Evolutionary conservation across 2,888 invertebrate genomes (phyloP).

Genomic region (Magallana nippona): DNA sequence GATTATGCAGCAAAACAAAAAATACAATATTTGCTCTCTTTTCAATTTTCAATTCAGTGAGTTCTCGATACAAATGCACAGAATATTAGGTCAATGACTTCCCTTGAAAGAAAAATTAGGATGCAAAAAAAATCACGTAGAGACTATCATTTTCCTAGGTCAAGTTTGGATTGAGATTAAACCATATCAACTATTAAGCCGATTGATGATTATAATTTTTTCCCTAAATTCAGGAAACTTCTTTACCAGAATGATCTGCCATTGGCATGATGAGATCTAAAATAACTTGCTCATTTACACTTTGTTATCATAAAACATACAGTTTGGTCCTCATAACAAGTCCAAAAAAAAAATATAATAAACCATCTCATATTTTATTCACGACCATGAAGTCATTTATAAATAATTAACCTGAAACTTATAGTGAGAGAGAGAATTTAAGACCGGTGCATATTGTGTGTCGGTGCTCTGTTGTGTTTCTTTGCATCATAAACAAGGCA

Average conservation of each 20-base stretch:
- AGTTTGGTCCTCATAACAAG: not conserved
- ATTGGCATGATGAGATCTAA: not conserved
- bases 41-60: no score
- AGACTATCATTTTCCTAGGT: no score
- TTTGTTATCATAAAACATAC: constrained; percentile 4
- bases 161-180: no score
- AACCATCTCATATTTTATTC: constrained; percentile 15
- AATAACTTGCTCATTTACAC: constrained; percentile 1
- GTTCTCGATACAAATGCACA: no score
- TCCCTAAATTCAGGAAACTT: constrained; percentile 12
- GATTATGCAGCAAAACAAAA: no score
- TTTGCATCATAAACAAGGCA: constrained; percentile 13
- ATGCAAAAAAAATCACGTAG: no score
- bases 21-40: no score
- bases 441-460: not conserved
- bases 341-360: not conserved
- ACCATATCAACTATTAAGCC: no score
- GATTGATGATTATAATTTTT: not conserved
- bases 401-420: constrained; percentile 24
- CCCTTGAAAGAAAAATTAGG: no score
- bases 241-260: not conserved
- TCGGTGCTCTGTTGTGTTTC: not conserved
- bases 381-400: not conserved
- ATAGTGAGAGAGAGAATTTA: not conserved
- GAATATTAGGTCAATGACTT: no score